Conservation (phyloP, 2,113 vertebrate species). For the Galbula dea region DNA sequence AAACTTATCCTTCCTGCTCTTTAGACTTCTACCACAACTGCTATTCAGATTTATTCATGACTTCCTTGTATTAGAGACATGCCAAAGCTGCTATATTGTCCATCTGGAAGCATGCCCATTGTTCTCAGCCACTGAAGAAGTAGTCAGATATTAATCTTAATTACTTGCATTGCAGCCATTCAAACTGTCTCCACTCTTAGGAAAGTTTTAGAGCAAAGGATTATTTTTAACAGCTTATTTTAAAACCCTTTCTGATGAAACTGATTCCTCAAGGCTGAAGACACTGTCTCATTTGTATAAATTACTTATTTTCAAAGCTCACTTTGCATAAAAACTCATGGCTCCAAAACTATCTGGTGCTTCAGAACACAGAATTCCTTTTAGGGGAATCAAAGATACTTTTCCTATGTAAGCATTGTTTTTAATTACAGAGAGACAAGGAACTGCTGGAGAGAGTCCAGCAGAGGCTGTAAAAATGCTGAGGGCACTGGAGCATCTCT, state of each 20-base stretch:
- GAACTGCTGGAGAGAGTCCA: no score
- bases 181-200: neutral
- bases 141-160: conserved; percentile 10
- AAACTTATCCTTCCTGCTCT: conserved; percentile 46
- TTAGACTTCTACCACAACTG: conserved; percentile 36
- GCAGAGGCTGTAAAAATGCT: no score
- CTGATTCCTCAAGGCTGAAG: neutral
- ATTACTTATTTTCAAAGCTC: neutral
- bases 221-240: neutral
- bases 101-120: conserved; percentile 28
- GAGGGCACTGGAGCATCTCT: no score
- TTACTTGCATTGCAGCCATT: neutral
- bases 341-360: neutral
- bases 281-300: neutral
- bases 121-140: conserved; percentile 20
- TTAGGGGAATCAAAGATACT: neutral
- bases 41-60: conserved; percentile 36
- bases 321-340: neutral
- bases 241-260: neutral
- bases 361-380: conserved; percentile 1
- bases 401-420: neutral
- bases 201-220: neutral
- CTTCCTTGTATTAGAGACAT: conserved; percentile 39
- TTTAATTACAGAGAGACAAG: neutral
- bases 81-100: conserved; percentile 39